phyloP scores from a whole-genome alignment of 2,113 vertebrate genomes.

The Neoarius graeffei region DNA sequence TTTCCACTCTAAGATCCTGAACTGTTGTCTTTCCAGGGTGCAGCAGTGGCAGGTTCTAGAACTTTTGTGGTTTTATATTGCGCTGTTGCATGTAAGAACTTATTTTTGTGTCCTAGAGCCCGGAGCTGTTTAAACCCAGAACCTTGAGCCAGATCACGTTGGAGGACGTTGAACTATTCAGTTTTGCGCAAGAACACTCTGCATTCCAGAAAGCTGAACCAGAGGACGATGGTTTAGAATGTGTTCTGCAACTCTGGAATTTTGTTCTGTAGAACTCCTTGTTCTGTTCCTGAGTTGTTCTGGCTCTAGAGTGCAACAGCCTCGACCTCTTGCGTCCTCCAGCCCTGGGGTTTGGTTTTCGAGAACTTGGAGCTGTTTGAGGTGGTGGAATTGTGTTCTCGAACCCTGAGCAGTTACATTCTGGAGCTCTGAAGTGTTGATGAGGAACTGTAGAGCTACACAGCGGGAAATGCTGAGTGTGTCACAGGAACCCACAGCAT shows the following conservation, averaged over 20 bases:
- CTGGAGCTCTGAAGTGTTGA: neutral
- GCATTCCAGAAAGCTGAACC: neutral
- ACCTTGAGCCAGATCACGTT: no score
- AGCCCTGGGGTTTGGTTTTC: neutral
- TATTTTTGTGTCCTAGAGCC: no score
- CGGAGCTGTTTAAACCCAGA: no score
- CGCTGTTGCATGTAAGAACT: no score
- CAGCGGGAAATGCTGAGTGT: neutral
- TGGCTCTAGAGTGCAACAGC: neutral
- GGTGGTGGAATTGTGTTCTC: neutral
- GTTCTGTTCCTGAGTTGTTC: neutral
- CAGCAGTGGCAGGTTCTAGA: no score
- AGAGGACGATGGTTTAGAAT: neutral
- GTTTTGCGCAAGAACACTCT: no score
- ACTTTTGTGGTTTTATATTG: no score
- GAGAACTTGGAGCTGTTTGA: neutral
- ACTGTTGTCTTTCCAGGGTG: no score
- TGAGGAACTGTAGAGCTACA: neutral
- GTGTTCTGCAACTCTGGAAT: neutral
- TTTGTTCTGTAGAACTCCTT: neutral
- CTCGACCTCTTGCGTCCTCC: neutral
- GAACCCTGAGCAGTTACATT: neutral
- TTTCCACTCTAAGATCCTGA: no score
- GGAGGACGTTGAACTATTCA: no score
- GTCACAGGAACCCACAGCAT: neutral